These are phyloP conservation scores for Tortrix viridana DNA, from an alignment of 2,888 invertebrate genomes.

Conservation along the genomic window DNA sequence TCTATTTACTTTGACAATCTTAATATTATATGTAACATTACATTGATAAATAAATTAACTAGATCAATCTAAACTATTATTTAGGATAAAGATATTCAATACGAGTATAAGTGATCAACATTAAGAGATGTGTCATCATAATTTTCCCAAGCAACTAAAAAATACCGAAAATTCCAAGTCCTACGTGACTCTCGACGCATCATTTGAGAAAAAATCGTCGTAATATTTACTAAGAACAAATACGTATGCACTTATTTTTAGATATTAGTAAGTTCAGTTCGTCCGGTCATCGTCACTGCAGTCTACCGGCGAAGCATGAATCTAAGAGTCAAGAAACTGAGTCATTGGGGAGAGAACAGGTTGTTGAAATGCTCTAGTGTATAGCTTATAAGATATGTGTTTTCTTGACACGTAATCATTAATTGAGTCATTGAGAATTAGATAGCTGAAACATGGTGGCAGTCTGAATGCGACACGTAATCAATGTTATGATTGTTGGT, in stretches of 20 bases:
- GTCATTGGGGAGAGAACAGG: constrained; percentile 13
- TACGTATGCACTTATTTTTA: constrained; percentile 29
- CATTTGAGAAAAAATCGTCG: constrained; percentile 16
- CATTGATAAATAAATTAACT: too few relatives aligned
- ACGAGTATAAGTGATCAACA: too few relatives aligned
- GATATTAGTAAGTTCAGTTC: constrained; percentile 26
- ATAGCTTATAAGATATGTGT: constrained; percentile 6
- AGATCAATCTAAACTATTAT: too few relatives aligned
- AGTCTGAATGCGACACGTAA: too few relatives aligned
- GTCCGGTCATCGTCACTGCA: constrained; percentile 28
- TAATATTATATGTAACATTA: too few relatives aligned
- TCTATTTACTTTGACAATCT: too few relatives aligned
- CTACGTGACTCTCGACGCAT: constrained; percentile 42
- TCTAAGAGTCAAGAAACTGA: constrained; percentile 19
- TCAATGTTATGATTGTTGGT: too few relatives aligned
- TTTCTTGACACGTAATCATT: constrained; percentile 18
- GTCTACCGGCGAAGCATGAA: constrained; percentile 22
- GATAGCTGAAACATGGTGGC: too few relatives aligned
- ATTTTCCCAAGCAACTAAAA: background rate
- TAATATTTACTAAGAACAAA: constrained; percentile 22
- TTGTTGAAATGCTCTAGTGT: constrained; percentile 12
- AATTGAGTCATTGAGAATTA: constrained; percentile 11
- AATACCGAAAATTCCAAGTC: constrained; percentile 20
- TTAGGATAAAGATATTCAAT: too few relatives aligned
- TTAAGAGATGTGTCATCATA: background rate